A percentile compares a stretch with the other conserved stretches of the same genome.
These are phyloP conservation scores for Chiloscyllium punctatum DNA, from an alignment of 2,797 vertebrate species.

Conservation along the genomic window DNA sequence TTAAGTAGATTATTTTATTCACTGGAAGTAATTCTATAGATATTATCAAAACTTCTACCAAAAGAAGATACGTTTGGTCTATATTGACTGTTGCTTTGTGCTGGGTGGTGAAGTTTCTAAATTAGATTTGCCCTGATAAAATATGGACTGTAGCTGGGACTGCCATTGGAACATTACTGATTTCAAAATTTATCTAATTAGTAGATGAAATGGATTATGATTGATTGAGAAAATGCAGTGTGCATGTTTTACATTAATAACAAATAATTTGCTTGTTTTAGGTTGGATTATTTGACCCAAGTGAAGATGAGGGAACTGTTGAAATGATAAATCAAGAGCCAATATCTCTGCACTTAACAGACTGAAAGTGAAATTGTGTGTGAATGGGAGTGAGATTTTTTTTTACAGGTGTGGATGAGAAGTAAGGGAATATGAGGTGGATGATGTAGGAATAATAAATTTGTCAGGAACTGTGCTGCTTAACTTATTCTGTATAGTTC, in stretches of 20 bases:
- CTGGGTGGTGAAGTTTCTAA: not conserved
- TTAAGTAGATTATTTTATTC: not conserved
- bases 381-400: not conserved
- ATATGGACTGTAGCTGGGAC: not conserved
- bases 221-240: not conserved
- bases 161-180: not conserved
- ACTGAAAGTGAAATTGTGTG: not conserved
- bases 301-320: not conserved
- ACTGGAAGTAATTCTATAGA: not conserved
- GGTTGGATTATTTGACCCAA: not conserved
- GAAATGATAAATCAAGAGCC: not conserved
- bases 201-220: constrained; percentile 5
- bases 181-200: not conserved
- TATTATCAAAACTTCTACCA: not conserved
- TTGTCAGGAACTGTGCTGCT: not conserved
- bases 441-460: not conserved
- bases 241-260: constrained; percentile 1
- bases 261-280: not conserved
- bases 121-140: not conserved
- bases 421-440: not conserved
- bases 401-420: not conserved
- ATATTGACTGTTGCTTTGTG: not conserved
- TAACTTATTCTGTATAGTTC: too few species aligned
- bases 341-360: not conserved
- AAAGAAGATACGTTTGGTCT: not conserved